Base-by-base conservation (phyloP, 2,888 invertebrate species). In the Rhingia campestris region DNA sequence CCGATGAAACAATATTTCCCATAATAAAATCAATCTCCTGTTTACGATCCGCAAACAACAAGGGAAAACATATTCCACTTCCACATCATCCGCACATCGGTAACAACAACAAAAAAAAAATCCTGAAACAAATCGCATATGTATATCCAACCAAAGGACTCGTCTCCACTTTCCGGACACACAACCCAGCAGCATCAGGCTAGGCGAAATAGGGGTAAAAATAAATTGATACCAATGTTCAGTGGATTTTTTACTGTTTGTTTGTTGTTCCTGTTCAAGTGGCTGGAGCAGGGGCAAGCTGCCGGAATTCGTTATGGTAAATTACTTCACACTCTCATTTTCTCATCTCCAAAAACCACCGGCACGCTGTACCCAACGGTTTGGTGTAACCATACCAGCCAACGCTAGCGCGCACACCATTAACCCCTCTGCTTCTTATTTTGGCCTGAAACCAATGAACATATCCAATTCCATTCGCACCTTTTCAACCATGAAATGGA, bases 21-120 rank as follows among this genome's bases (percentile, higher is more conserved):
- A 84, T 80, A 84, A 84, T 84, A 84, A 84, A 84, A 84, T 84
- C 84, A 84, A 84, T 84, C 84, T 84, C 80, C 74, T 84, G 84
- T 84, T 84, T 80, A 84, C 84, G 80, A 80, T 80, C 59, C 84
- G 74, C 84, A 84, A 84, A 82, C 82, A 82, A 73, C 79, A 69
- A 67, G 79, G 67, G 67, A 56, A 72, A 67, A 75, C 58, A 74
- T 74, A 80, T 75, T 80, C 58, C 63, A 47, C 73, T 75, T 80
- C 58, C 63, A 47, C 73, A 66, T 73, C 82, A 79, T 49, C 30
- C 66, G 35, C 66, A 79, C 45, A 56, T 54, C n/a, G 12, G n/a
- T 30, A 72, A 58, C 41, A 43, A 41, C 7, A 37, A 76, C 32
- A 39, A 12, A 45, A 49, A 69, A 53, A 32, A 10, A 49, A 41